These are phyloP conservation scores for Cranoglanis bouderius DNA, from an alignment of 2,113 vertebrate genomes.

Conservation along the genomic window DNA sequence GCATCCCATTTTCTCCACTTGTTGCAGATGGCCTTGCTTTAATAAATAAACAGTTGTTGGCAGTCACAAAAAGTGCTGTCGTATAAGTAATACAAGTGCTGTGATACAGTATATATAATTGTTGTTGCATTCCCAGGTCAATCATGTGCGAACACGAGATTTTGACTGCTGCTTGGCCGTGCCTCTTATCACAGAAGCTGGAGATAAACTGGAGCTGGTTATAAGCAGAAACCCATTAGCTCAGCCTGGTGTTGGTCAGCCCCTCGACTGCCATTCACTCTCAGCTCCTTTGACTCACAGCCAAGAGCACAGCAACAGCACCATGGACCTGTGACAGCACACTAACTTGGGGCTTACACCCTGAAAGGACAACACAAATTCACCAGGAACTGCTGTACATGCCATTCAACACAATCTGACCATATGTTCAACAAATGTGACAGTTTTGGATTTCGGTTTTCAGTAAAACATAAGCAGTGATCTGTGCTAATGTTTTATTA, in stretches of 20 bases:
- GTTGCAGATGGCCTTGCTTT: not conserved
- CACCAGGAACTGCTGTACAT: not conserved
- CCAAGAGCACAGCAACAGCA: constrained; percentile 36
- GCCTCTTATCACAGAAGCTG: constrained; percentile 90
- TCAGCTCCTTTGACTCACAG: constrained; percentile 52
- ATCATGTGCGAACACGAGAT: constrained; percentile 88
- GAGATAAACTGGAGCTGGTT: constrained; percentile 88
- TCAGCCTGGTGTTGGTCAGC: constrained; percentile 44
- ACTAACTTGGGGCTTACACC: not conserved
- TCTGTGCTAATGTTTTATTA: constrained; percentile 21
- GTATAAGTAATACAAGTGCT: not conserved
- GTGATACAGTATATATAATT: not conserved
- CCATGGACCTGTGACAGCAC: constrained; percentile 49
- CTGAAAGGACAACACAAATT: not conserved
- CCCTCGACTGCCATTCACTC: constrained; percentile 29
- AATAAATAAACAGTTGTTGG: not conserved
- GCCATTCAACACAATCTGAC: not conserved
- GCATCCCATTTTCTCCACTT: too few relatives aligned
- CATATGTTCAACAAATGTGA: not conserved
- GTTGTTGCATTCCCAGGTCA: constrained; percentile 73
- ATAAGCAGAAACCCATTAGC: constrained; percentile 87
- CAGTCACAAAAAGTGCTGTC: not conserved
- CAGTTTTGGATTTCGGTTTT: not conserved
- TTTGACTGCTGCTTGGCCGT: constrained; percentile 95
- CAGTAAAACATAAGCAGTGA: constrained; percentile 21